Percentiles rank a stretch among this genome's conserved stretches.
phyloP scores from a whole-genome alignment of 2,888 invertebrate species.

The Kuschelorhynchus macadamiae region DNA sequence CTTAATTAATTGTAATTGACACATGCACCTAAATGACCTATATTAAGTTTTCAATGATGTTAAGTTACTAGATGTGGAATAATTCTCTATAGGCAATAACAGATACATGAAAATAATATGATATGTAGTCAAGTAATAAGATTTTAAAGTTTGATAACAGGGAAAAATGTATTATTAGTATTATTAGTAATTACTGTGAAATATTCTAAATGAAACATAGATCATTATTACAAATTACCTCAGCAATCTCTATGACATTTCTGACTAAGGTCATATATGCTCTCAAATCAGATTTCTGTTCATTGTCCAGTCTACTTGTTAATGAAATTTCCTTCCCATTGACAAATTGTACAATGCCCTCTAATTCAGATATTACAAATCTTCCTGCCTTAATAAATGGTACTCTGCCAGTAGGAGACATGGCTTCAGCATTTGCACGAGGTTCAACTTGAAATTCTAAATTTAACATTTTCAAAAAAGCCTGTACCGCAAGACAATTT shows the following conservation, averaged over 20 bases:
- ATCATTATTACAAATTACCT: too few relatives aligned
- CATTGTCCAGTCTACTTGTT: slow-evolving; percentile 78
- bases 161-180: too few relatives aligned
- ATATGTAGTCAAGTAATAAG: too few relatives aligned
- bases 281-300: slow-evolving; percentile 90
- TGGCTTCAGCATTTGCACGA: slow-evolving; percentile 93
- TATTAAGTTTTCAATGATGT: too few relatives aligned
- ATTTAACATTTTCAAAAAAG: slow-evolving; percentile 93
- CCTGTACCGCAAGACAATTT: slow-evolving; percentile 92
- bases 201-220: too few relatives aligned
- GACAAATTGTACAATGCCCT: slow-evolving; percentile 91
- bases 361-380: slow-evolving; percentile 90
- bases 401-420: slow-evolving; percentile 95
- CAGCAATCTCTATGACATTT: slow-evolving; percentile 91
- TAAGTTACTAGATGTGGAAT: too few relatives aligned
- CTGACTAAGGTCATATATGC: slow-evolving; percentile 94
- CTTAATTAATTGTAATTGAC: too few relatives aligned
- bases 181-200: too few relatives aligned
- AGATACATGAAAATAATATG: too few relatives aligned
- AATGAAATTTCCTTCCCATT: slow-evolving; percentile 86
- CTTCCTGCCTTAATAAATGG: slow-evolving; percentile 94
- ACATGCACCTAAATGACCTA: too few relatives aligned
- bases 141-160: too few relatives aligned
- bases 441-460: slow-evolving; percentile 87
- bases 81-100: too few relatives aligned